Conservation (phyloP, 2,113 vertebrate species). For the Phaethon lepturus region DNA sequence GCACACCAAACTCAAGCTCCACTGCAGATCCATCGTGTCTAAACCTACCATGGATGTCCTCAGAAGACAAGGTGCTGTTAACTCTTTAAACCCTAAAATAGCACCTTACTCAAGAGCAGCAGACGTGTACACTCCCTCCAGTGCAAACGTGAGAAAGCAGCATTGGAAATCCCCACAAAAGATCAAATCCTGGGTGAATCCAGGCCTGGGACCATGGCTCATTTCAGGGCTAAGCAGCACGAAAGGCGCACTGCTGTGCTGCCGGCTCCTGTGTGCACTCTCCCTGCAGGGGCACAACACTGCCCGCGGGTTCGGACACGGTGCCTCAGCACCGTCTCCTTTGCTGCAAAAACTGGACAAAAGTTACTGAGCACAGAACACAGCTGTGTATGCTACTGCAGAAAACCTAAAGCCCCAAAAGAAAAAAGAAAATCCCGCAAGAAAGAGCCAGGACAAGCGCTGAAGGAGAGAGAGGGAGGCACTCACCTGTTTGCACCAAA, state of each 20-base stretch:
- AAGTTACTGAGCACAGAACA: neutral
- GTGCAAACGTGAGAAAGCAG: neutral
- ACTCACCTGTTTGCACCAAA: conserved; percentile 53
- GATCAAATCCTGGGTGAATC: rapidly evolving
- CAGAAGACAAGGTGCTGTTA: neutral
- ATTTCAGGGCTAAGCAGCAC: neutral
- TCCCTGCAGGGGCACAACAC: neutral
- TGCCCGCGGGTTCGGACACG: neutral
- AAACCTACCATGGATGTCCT: neutral
- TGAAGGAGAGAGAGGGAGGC: neutral
- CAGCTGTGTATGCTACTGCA: neutral
- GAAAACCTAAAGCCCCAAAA: neutral
- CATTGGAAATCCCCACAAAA: neutral
- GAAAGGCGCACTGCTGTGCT: rapidly evolving
- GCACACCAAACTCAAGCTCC: neutral
- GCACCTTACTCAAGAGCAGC: neutral
- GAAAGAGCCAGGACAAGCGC: neutral
- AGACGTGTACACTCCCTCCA: rapidly evolving
- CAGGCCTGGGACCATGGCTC: neutral
- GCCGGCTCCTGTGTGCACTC: neutral
- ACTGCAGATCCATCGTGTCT: neutral
- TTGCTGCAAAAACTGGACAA: neutral
- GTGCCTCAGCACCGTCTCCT: neutral
- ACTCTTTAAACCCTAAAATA: neutral
- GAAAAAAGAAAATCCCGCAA: neutral